Evolutionary conservation across 2,797 vertebrate genomes (phyloP), one percentile per base, ranked within the genome.

Genomic region (Xiphophorus birchmanni): DNA sequence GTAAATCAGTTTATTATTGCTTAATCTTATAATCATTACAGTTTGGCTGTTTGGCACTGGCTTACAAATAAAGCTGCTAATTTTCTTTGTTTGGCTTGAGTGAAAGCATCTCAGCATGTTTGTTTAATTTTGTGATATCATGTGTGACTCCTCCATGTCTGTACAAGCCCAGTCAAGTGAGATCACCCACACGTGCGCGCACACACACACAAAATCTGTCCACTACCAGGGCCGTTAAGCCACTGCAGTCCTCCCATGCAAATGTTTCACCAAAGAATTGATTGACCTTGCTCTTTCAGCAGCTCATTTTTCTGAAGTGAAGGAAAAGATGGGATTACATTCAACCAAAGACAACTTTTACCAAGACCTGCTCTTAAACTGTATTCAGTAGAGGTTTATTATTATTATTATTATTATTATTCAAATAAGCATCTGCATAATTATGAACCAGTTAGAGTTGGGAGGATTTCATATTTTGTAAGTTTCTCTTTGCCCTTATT

Each of bases 271-370:
- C 82, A 88, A 85, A 92, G 87, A 88, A 89, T 79, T 86, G 82
- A 78, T 82, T 92, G 91, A 95, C 93, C 92, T 94, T 94, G 90
- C 82, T 84, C 87, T 91, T 89, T 82, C 90, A 84, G 86, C 74
- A 81, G 87, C 92, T 91, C 89, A 94, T 95, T 95, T 95, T 91
- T 94, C 92, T 92, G 87, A 90, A 89, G 85, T 82, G 90, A 85
- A 79, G 78, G 52, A 79, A 86, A 87, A 88, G 85, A 89, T 58
- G 72, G 77, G 90, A 92, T 92, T 90, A 90, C 74, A 89, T 80
- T 77, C 74, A 88, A 86, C 48, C 76, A 76, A 82, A 82, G 77
- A 76, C 88, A 84, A 77, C 84, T 84, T 79, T 87, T 84, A 87
- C 84, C 87, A 90, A 87, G 91, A 75, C 89, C 86, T 89, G 60